Evolutionary conservation across 2,113 vertebrate genomes (phyloP), one percentile per base, ranked within the genome.

Genomic region (Urocolius indicus): DNA sequence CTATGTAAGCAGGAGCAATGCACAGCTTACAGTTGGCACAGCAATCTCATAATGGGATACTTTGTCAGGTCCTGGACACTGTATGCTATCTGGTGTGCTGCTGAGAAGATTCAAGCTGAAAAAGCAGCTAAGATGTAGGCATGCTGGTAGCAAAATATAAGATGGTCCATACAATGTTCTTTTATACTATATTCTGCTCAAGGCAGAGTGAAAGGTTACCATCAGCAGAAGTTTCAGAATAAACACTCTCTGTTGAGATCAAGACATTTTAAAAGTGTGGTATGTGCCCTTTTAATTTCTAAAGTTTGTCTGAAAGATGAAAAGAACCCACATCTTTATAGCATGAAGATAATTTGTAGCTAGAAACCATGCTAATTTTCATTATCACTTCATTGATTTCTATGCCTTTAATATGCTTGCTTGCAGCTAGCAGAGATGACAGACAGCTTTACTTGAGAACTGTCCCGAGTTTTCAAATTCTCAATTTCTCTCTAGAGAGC

Each of bases 321-420:
- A 94, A 96, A 87, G 66, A 78, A 78, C 68, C 41, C 61, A 45
- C 46, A 65, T 81, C 92, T 72, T 84, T 34, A 77, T 46, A 30
- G 82, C 81, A 81, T 26, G n/a, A 86, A 94, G 87, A 85, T 69
- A 86, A 66, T 77, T 69, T 87, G 75, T 90, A 95, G 88, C 91
- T 80, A 71, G 84, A 88, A 95, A 87, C 66, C 69, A 89, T 78
- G 77, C 79, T 93, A 78, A 66, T 77, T 83, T 82, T 93, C 61
- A 87, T 79, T 72, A 78, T 66, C 84, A 63, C 75, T 79, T 62
- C 68, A 91, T 54, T 83, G 69, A 88, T 83, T 82, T 75, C 78
- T 85, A 49, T 34, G 88, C 55, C 87, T 94, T 95, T 86, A 72
- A 93, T 85, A 87, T 52, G 61, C 32, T 73, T 29, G 89, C 74